Percentiles rank a stretch among this genome's conserved stretches.
Evolutionary conservation across 2,797 vertebrate genomes (phyloP).

Genomic region (Scarus forsteni): DNA sequence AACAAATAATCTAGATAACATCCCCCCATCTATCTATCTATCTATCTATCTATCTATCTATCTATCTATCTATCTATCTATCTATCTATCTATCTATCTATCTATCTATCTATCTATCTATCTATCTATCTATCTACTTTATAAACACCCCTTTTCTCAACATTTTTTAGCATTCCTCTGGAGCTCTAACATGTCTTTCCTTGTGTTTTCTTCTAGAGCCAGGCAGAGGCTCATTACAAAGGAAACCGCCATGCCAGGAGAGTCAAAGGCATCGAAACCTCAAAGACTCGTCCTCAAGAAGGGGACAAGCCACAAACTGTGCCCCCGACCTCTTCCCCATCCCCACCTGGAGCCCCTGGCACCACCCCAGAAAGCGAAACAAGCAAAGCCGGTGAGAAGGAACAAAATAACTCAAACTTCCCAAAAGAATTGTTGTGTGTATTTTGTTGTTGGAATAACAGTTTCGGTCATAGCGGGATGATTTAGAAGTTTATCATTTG

Average conservation of each 20-base stretch:
- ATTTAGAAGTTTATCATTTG: conserved; percentile 20
- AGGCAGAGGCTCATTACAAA: conserved; percentile 96
- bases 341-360: conserved; percentile 71
- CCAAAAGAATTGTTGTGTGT: background rate
- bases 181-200: background rate
- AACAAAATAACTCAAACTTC: conserved; percentile 6
- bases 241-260: conserved; percentile 94
- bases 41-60: too few species aligned
- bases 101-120: too few species aligned
- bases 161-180: background rate
- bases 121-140: too few species aligned
- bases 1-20: too few species aligned
- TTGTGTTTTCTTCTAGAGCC: conserved; percentile 83
- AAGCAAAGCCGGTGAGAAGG: conserved; percentile 80
- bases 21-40: too few species aligned
- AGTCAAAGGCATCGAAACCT: conserved; percentile 94
- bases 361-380: conserved; percentile 70
- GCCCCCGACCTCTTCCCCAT: conserved; percentile 78
- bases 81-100: too few species aligned
- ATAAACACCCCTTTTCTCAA: too few species aligned
- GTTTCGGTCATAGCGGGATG: conserved; percentile 11
- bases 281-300: conserved; percentile 90
- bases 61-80: too few species aligned
- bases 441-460: conserved; percentile 39
- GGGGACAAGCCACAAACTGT: conserved; percentile 83